phyloP scores from a whole-genome alignment of 2,888 invertebrate species.

The Himalopsyche kuldschensis region DNA sequence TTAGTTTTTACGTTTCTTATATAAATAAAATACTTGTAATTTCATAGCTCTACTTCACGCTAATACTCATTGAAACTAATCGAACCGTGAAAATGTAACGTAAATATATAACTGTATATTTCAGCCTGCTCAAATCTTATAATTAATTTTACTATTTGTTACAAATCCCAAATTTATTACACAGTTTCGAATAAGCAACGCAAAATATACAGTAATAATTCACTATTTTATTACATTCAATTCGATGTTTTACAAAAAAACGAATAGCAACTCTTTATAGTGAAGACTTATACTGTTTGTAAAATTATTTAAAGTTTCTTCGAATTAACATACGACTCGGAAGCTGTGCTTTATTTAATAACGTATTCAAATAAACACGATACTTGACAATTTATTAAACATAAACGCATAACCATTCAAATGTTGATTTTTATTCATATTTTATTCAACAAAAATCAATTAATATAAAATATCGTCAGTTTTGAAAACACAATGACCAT shows the following conservation, averaged over 20 bases:
- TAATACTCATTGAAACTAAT: neutral
- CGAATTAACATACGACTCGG: too few species aligned
- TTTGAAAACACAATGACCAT: too few species aligned
- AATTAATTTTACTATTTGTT: neutral
- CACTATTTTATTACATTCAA: neutral
- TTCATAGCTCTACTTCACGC: neutral
- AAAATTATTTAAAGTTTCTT: too few species aligned
- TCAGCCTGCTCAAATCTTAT: neutral
- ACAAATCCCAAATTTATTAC: neutral
- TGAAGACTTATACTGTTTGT: too few species aligned
- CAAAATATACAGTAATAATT: neutral
- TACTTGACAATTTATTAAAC: too few species aligned
- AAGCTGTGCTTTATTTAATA: too few species aligned
- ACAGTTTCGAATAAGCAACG: neutral
- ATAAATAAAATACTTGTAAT: neutral
- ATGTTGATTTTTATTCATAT: too few species aligned
- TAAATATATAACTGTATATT: neutral
- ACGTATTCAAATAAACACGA: too few species aligned
- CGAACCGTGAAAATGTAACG: neutral
- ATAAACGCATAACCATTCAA: too few species aligned
- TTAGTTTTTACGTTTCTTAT: neutral
- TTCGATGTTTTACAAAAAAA: neutral
- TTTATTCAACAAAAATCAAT: too few species aligned
- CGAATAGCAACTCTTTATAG: too few species aligned
- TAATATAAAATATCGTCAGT: too few species aligned